Evolutionary conservation across 2,797 vertebrate species (phyloP).

Genomic region (Artibeus lituratus): DNA sequence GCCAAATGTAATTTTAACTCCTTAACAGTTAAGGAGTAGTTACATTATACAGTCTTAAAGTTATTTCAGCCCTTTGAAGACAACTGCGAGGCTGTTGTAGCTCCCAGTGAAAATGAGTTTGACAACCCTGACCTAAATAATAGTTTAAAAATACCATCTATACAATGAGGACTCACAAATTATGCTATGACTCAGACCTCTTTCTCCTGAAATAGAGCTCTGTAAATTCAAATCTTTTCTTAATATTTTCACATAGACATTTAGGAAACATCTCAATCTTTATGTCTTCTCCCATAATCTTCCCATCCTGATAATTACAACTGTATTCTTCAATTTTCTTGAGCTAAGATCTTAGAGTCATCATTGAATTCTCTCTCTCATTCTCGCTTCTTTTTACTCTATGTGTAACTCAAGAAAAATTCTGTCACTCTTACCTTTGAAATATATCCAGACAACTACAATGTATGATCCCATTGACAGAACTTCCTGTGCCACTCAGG

Average conservation of each 20-base stretch:
- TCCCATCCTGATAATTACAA: neutral
- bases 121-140: neutral
- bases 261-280: neutral
- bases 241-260: too few species aligned
- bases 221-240: too few species aligned
- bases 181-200: too few species aligned
- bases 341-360: neutral
- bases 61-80: too few species aligned
- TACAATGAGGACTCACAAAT: neutral
- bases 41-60: too few species aligned
- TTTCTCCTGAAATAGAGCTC: too few species aligned
- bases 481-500: neutral
- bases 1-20: too few species aligned
- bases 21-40: too few species aligned
- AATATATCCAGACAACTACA: neutral
- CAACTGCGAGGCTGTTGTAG: too few species aligned
- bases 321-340: neutral
- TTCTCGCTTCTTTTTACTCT: too few species aligned
- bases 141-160: neutral
- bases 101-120: too few species aligned
- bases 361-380: too few species aligned
- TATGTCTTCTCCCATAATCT: neutral
- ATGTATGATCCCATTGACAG: accelerated
- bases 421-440: neutral
- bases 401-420: neutral